Evolutionary conservation across 64 coral and sea anemone genomes (phyloP).

Genomic region (Astreopora myriophthalma): DNA sequence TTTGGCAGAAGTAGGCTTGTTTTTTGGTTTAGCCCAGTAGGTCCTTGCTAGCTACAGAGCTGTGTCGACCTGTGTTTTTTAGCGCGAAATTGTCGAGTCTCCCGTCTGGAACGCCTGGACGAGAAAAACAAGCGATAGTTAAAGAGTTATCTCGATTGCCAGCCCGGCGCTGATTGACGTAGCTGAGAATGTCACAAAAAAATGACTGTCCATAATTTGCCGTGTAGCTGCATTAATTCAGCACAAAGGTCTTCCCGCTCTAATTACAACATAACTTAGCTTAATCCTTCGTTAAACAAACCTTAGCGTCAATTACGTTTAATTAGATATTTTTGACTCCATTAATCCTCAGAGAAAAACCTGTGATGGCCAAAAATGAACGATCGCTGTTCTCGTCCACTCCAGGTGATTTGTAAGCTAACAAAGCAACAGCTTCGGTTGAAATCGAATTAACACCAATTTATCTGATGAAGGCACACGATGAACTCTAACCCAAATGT

Average conservation of each 20-base stretch:
- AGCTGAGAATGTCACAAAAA: neutral
- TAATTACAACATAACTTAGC: neutral
- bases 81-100: neutral
- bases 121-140: neutral
- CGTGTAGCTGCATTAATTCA: neutral
- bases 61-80: neutral
- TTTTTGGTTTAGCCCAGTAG: no score
- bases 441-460: constrained; percentile 5
- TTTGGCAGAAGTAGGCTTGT: neutral
- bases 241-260: neutral
- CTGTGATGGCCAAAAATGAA: neutral
- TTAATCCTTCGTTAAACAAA: neutral
- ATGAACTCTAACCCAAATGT: neutral
- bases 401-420: neutral
- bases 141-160: neutral
- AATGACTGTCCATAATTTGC: neutral
- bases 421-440: neutral
- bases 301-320: neutral
- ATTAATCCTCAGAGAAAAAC: neutral
- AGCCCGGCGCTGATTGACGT: neutral
- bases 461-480: constrained; percentile 27
- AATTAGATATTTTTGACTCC: neutral
- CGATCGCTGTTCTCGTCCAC: neutral
- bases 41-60: neutral
- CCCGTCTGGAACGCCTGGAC: neutral